A percentile compares a stretch with the other conserved stretches of the same genome.
These are phyloP conservation scores for Pharmacophagus antenor DNA, from an alignment of 2,888 invertebrate genomes.

Conservation along the genomic window DNA sequence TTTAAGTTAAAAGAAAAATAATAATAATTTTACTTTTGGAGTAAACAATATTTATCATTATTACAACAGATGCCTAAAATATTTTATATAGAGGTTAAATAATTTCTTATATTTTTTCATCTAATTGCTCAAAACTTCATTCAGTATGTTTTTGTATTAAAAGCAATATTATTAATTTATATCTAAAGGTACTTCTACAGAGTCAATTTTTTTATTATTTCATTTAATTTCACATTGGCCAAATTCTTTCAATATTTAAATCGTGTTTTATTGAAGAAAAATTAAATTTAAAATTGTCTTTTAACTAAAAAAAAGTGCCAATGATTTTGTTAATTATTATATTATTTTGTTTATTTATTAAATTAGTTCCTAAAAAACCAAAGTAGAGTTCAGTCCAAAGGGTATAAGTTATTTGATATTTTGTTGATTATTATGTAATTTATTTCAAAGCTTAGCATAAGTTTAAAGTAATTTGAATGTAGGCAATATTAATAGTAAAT, in stretches of 20 bases:
- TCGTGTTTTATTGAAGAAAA: neutral
- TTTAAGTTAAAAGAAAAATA: neutral
- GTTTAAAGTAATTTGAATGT: neutral
- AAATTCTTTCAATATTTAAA: neutral
- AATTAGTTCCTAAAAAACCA: slow-evolving; percentile 50
- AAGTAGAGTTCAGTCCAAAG: slow-evolving; percentile 43
- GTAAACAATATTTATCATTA: neutral
- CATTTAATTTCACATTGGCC: neutral
- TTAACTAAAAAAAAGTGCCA: slow-evolving; percentile 1
- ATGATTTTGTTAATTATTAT: slow-evolving; percentile 26
- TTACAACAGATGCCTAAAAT: neutral
- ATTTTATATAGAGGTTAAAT: neutral
- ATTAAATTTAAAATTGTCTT: neutral
- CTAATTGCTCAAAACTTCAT: neutral
- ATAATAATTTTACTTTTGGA: neutral
- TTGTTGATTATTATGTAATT: slow-evolving; percentile 35
- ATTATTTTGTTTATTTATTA: slow-evolving; percentile 25
- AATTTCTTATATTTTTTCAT: neutral
- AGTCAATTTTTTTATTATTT: neutral
- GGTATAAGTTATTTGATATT: slow-evolving; percentile 33
- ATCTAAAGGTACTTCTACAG: neutral
- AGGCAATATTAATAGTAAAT: neutral
- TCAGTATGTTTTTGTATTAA: neutral
- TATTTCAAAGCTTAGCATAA: slow-evolving; percentile 30
- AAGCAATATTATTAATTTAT: neutral